Conservation (phyloP, 1,140 invertebrate genomes). For the Acromyrmex echinatior region DNA sequence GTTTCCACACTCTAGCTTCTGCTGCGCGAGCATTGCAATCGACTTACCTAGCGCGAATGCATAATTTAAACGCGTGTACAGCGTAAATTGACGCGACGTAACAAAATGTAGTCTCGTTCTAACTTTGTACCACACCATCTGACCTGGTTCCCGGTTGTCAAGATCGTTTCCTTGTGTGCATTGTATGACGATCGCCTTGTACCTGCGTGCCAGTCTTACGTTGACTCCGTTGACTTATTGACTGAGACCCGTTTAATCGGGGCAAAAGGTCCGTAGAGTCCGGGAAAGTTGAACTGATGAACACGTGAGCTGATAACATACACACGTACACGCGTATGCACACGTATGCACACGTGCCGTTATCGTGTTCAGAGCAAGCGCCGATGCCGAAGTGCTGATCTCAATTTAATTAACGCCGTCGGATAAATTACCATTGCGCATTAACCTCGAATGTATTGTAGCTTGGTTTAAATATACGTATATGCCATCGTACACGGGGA, state of each 20-base stretch:
- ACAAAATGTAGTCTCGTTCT: conserved; percentile 28
- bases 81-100: conserved; percentile 4
- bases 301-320: conserved; percentile 28
- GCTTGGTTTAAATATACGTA: neutral
- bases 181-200: neutral
- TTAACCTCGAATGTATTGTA: neutral
- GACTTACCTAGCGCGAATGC: conserved; percentile 15
- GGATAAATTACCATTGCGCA: conserved; percentile 28
- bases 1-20: neutral
- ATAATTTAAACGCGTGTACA: conserved; percentile 43
- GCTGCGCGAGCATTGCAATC: neutral
- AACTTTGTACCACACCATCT: neutral
- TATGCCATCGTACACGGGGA: neutral
- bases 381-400: conserved; percentile 24
- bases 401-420: conserved; percentile 67
- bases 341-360: conserved; percentile 12
- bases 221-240: conserved; percentile 36
- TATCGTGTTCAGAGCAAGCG: conserved; percentile 1
- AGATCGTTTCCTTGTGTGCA: conserved; percentile 11
- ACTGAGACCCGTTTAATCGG: conserved; percentile 27
- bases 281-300: conserved; percentile 59
- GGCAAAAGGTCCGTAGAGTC: conserved; percentile 42
- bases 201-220: neutral
- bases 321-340: neutral
- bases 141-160: conserved; percentile 43